phyloP scores from a whole-genome alignment of 2,888 invertebrate genomes.

The Meandrusa payeni region DNA sequence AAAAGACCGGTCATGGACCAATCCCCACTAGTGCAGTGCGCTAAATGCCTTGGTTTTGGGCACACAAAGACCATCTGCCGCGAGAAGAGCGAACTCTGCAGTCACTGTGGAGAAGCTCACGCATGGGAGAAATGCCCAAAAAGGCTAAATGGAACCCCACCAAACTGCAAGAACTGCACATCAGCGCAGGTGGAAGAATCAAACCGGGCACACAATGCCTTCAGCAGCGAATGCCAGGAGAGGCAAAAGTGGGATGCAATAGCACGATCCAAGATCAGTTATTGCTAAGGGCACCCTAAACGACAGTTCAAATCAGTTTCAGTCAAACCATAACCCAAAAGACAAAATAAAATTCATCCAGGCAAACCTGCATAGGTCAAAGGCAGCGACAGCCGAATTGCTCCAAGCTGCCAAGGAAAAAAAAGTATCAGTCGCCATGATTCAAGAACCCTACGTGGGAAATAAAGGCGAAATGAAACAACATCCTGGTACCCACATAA shows the following conservation, averaged over 20 bases:
- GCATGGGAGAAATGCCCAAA: constrained; percentile 5
- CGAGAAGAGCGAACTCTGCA: constrained; percentile 27
- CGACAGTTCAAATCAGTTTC: no score
- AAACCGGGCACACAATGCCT: constrained; percentile 17
- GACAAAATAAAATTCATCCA: constrained; percentile 30
- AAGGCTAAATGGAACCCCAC: neutral
- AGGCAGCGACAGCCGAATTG: constrained; percentile 31
- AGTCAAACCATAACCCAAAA: no score
- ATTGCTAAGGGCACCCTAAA: constrained; percentile 28
- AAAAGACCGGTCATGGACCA: constrained; percentile 25
- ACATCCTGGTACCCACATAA: constrained; percentile 24
- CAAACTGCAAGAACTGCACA: constrained; percentile 25
- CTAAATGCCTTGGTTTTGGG: constrained; percentile 32
- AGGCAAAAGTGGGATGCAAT: constrained; percentile 30
- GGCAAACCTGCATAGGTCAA: constrained; percentile 31
- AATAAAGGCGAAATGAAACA: constrained; percentile 24
- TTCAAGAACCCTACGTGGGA: constrained; percentile 39
- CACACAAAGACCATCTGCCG: constrained; percentile 32
- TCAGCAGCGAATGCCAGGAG: constrained; percentile 22
- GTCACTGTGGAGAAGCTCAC: constrained; percentile 30
- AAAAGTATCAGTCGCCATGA: constrained; percentile 23
- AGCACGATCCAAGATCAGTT: constrained; percentile 28
- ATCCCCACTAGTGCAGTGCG: constrained; percentile 29
- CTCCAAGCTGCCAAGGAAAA: constrained; percentile 24
- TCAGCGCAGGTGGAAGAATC: neutral